Evolutionary conservation across 2,797 vertebrate species (phyloP).

Genomic region (Cuculus canorus): DNA sequence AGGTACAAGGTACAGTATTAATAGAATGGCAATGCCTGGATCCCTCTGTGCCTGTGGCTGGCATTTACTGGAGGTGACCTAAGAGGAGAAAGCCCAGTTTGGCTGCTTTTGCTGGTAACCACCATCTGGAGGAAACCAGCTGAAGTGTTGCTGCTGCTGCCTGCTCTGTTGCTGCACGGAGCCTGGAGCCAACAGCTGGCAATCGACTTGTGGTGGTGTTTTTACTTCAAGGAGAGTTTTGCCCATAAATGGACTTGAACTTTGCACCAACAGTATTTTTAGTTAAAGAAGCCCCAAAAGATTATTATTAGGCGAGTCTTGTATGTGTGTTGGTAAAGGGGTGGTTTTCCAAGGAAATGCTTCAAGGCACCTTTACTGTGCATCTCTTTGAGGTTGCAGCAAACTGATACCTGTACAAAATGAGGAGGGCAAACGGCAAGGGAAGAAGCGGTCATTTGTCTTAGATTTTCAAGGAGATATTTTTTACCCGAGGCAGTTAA

Average conservation of each 20-base stretch:
- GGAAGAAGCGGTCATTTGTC: neutral
- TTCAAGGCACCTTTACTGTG: neutral
- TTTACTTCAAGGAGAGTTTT: constrained; percentile 10
- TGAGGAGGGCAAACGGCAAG: neutral
- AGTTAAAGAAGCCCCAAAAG: constrained; percentile 27
- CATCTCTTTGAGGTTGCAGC: neutral
- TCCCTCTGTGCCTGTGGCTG: neutral
- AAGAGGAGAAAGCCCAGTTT: neutral
- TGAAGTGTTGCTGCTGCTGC: neutral
- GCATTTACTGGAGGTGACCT: neutral
- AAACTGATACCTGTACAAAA: neutral
- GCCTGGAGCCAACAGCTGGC: constrained; percentile 22
- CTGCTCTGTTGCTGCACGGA: neutral
- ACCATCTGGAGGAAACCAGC: neutral
- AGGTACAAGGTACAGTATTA: neutral
- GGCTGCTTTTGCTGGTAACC: neutral
- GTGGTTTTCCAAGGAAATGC: neutral
- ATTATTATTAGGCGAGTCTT: neutral
- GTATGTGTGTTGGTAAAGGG: neutral
- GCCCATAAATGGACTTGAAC: constrained; percentile 31
- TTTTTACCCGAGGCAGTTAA: neutral
- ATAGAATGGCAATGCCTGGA: rapidly evolving
- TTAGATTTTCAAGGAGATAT: neutral
- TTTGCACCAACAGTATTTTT: constrained; percentile 33
- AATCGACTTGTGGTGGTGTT: neutral